phyloP scores from a whole-genome alignment of 2,888 invertebrate species.

The Drosophila maculinotata region DNA sequence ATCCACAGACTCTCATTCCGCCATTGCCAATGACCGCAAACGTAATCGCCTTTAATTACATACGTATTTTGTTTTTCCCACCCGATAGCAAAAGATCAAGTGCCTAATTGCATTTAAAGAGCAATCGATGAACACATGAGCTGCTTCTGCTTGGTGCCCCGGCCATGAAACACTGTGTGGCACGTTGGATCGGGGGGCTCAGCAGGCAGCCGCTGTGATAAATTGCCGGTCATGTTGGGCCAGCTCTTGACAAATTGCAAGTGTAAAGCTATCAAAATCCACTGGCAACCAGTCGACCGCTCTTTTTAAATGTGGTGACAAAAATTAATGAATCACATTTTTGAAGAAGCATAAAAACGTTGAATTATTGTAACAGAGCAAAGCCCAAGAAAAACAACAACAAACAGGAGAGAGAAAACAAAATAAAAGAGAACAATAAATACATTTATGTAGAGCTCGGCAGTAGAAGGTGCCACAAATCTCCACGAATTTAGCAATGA shows the following conservation, averaged over 20 bases:
- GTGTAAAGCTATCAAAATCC: constrained; percentile 68
- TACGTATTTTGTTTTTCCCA: constrained; percentile 13
- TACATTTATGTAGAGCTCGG: not conserved
- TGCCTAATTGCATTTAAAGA: constrained; percentile 61
- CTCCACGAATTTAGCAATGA: constrained; percentile 29
- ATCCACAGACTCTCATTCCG: constrained; percentile 1
- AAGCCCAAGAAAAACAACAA: constrained; percentile 4
- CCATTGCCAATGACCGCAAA: constrained; percentile 51
- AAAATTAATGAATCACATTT: constrained; percentile 83
- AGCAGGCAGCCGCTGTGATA: constrained; percentile 54
- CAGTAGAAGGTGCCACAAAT: constrained; percentile 15
- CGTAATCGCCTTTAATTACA: constrained; percentile 67
- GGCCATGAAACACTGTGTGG: constrained; percentile 24
- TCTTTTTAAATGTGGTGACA: constrained; percentile 63
- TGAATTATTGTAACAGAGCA: constrained; percentile 29
- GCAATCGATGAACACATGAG: constrained; percentile 59
- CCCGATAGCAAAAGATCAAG: constrained; percentile 62
- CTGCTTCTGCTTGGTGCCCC: not conserved
- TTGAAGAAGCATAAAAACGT: constrained; percentile 45
- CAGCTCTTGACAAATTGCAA: constrained; percentile 73
- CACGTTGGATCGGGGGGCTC: constrained; percentile 23
- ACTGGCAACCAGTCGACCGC: constrained; percentile 30
- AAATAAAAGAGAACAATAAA: constrained; percentile 3
- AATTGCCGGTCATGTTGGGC: constrained; percentile 63
- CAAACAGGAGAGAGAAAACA: not conserved